Evolutionary conservation across 30 jellyfish, hydroid and myxozoan genomes (phyloP).

Genomic region (Aurelia sp.): DNA sequence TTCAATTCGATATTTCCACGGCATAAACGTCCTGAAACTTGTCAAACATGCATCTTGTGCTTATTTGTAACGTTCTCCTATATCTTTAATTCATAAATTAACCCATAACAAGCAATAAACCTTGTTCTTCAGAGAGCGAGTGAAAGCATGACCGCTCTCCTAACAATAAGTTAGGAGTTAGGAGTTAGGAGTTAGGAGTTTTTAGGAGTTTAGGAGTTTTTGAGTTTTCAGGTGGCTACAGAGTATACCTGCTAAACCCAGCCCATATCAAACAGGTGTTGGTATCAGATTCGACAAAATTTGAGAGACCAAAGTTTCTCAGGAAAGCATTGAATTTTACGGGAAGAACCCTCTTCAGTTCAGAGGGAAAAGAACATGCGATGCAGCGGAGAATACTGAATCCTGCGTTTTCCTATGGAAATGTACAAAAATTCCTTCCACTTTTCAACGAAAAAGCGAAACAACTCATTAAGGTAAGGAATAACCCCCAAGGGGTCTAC

Average conservation of each 20-base stretch:
- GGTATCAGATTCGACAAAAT: constrained; percentile 4
- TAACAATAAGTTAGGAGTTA: too few species aligned
- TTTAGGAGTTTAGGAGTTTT: too few species aligned
- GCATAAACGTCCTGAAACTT: too few species aligned
- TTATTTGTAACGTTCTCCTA: too few species aligned
- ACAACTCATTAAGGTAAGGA: constrained; percentile 12
- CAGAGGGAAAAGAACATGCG: constrained; percentile 39
- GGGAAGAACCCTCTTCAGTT: constrained; percentile 13
- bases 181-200: too few species aligned
- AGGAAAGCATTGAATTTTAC: neutral
- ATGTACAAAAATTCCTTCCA: constrained; percentile 39
- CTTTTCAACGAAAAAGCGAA: constrained; percentile 26
- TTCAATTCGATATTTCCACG: too few species aligned
- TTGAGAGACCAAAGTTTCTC: constrained; percentile 13
- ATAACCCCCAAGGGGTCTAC: too few species aligned
- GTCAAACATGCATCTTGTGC: too few species aligned
- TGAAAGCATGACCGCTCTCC: too few species aligned
- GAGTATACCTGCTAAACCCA: constrained; percentile 22
- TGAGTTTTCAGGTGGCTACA: constrained; percentile 32
- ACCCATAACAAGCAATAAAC: too few species aligned
- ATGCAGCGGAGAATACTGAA: constrained; percentile 40
- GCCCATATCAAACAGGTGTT: constrained; percentile 19
- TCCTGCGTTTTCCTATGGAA: constrained; percentile 42
- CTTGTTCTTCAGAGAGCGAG: too few species aligned
- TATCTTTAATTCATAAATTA: too few species aligned